phyloP scores from a whole-genome alignment of 2,888 invertebrate genomes.

The Proisotoma minuta region DNA sequence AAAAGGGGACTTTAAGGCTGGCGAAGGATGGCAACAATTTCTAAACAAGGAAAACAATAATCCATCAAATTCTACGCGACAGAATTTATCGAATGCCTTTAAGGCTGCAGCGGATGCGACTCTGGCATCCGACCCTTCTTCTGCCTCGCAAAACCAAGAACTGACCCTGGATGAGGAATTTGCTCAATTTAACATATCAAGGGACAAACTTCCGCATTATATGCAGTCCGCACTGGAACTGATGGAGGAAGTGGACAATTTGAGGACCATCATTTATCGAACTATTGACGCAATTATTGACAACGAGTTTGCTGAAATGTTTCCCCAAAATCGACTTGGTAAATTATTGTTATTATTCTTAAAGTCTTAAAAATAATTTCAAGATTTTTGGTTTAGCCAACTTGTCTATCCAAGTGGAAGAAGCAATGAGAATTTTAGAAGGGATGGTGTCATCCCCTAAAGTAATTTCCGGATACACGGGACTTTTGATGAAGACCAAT shows the following conservation, averaged over 20 bases:
- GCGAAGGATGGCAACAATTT: conserved; percentile 9
- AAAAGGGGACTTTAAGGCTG: conserved; percentile 4
- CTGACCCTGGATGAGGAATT: background rate
- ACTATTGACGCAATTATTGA: background rate
- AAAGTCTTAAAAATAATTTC: background rate
- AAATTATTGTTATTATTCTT: background rate
- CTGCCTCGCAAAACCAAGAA: background rate
- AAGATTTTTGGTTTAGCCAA: background rate
- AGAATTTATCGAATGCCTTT: background rate
- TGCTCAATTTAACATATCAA: too few species aligned
- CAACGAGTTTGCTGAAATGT: conserved; percentile 2
- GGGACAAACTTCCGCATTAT: background rate
- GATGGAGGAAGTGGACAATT: conserved; percentile 3
- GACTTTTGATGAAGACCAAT: too few species aligned
- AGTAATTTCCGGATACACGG: too few species aligned
- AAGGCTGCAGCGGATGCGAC: background rate
- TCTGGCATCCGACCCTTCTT: background rate
- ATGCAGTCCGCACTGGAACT: background rate
- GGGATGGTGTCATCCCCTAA: too few species aligned
- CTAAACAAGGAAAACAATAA: background rate
- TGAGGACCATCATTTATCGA: background rate
- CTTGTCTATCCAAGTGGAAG: background rate
- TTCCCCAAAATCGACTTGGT: conserved; percentile 4
- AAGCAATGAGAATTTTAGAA: background rate
- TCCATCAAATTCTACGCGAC: background rate